phyloP scores from a whole-genome alignment of 2,113 vertebrate genomes.

The Paramormyrops kingsleyae region DNA sequence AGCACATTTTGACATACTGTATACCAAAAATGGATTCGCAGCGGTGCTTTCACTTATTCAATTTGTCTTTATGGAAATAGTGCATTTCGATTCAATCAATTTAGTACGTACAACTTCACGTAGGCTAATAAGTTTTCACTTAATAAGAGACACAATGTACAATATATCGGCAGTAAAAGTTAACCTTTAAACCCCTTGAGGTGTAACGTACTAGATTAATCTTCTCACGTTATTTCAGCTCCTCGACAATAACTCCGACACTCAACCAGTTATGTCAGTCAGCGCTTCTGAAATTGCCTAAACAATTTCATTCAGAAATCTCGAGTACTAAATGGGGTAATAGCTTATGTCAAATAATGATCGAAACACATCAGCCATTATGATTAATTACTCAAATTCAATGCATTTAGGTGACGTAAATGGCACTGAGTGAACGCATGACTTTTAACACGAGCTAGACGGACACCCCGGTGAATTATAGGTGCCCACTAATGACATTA shows the following conservation, averaged over 20 bases:
- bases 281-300: neutral
- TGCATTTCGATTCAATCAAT: neutral
- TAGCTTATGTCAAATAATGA: neutral
- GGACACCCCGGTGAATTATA: neutral
- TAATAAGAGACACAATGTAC: neutral
- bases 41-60: neutral
- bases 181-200: neutral
- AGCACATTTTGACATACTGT: neutral
- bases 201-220: neutral
- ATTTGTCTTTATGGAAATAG: neutral
- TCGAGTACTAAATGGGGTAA: neutral
- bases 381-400: neutral
- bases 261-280: neutral
- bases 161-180: neutral
- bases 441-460: neutral
- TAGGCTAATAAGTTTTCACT: neutral
- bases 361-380: neutral
- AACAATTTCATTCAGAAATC: neutral
- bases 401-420: neutral
- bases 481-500: neutral
- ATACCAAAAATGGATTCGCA: neutral
- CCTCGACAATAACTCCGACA: neutral
- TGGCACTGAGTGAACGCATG: neutral
- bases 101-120: neutral
- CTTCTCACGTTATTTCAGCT: neutral